phyloP scores from a whole-genome alignment of 92 coral and sea anemone genomes.

The Metridium senile region DNA sequence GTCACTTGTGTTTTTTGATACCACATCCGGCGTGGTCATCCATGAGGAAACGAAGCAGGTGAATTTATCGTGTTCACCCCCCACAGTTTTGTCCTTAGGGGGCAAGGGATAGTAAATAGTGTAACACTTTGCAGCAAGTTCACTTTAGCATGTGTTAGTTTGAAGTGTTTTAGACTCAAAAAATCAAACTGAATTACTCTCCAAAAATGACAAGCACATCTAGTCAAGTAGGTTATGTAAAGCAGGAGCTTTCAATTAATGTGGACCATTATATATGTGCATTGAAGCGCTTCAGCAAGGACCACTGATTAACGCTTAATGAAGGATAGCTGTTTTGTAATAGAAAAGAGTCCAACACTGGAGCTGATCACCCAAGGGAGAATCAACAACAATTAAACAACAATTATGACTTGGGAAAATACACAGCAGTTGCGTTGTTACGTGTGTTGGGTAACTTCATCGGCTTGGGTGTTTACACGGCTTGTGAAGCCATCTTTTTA shows the following conservation, averaged over 20 bases:
- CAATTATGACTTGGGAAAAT: constrained; percentile 41
- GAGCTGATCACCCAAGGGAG: constrained; percentile 46
- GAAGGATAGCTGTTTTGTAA: constrained; percentile 7
- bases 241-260: constrained; percentile 16
- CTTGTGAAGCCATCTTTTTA: not conserved
- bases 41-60: constrained; percentile 7
- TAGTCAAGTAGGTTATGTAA: not conserved
- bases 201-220: constrained; percentile 14
- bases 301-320: constrained; percentile 13
- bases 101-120: not conserved
- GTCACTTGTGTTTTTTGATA: not conserved
- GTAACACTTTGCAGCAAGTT: not conserved
- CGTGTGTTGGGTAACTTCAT: constrained; percentile 10
- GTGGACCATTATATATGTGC: constrained; percentile 13
- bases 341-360: constrained; percentile 12
- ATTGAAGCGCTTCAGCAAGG: constrained; percentile 8
- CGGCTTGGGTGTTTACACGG: constrained; percentile 19
- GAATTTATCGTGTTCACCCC: not conserved
- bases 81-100: not conserved
- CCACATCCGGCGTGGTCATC: constrained; percentile 5
- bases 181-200: constrained; percentile 3
- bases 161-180: not conserved
- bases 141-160: constrained; percentile 1
- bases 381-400: constrained; percentile 21
- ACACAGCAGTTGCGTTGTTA: constrained; percentile 22